Base-by-base conservation (phyloP, 2,797 vertebrate genomes). In the Coranthus polyacanthus region DNA sequence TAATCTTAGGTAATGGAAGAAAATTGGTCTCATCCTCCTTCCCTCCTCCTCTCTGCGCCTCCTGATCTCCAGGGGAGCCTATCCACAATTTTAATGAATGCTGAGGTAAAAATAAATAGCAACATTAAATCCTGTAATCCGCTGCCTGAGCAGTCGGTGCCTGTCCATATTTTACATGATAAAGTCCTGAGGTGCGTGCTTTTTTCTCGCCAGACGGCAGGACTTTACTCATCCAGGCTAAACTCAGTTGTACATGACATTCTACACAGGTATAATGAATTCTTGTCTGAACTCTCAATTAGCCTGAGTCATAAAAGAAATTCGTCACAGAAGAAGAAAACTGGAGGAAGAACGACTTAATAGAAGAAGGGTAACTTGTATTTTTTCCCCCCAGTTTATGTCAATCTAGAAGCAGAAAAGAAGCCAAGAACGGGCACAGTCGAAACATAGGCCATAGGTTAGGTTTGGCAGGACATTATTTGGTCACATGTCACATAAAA, bases 1-100 rank as follows among this genome's bases (percentile, higher is more conserved):
- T 81, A 51, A 78, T 80, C 70, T 72, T 51, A 77, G 66, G 67
- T 83, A 84, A 81, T 83, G 70, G 72, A 84, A 54, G 50, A 72
- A 75, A 83, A 82, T 81, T 79, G 68, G 77, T 79, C 64, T 66
- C 51, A 46, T 84, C 71, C 71, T 61, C 55, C 20, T 67, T 53
- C 63, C 44, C 46, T 50, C 43, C 51, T 55, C 62, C 57, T 47
- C 32, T 18, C 52, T 38, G 52, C 47, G 34, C 57, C 54, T 42
- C n/a, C 67, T 73, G 77, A 82, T 67, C 73, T 80, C 62, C 41
- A 57, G 57, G 56, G 39, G 71, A 47, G n/a, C 22, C 24, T 36
- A 13, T 47, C 71, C 20, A 38, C 46, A 50, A 44, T 45, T 67
- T 52, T 74, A 71, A 76, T 81, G 61, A 82, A 77, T 29, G 51